phyloP scores from a whole-genome alignment of 2,113 vertebrate genomes.

The Egretta garzetta region DNA sequence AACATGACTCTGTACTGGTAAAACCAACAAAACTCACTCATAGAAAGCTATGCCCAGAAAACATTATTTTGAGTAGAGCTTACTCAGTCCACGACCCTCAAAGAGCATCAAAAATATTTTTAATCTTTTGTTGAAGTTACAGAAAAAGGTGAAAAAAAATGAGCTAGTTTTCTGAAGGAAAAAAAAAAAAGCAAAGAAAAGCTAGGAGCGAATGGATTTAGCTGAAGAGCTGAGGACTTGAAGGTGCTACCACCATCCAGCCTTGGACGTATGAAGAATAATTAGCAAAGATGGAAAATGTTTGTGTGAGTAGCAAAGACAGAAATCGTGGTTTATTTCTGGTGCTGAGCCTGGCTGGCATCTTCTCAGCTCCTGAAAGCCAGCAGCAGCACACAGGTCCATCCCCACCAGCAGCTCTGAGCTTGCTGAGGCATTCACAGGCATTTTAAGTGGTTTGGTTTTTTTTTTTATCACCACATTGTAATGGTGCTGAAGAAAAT shows the following conservation, averaged over 20 bases:
- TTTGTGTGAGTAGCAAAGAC: not conserved
- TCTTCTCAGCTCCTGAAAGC: not conserved
- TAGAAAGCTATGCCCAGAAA: not conserved
- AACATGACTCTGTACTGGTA: not conserved
- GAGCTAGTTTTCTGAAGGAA: not conserved
- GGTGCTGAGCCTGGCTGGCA: not conserved
- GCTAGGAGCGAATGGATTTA: not conserved
- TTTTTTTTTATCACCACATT: not conserved
- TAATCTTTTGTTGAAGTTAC: not conserved
- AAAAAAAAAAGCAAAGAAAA: not conserved
- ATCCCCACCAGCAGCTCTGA: not conserved
- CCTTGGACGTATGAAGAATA: not conserved
- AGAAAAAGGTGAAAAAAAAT: not conserved
- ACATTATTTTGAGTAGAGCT: not conserved
- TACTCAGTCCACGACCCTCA: accelerated
- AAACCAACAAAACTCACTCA: not conserved
- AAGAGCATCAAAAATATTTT: not conserved
- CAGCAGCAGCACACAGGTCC: not conserved
- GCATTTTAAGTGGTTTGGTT: not conserved
- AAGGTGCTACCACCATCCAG: not conserved
- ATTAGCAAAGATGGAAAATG: not conserved
- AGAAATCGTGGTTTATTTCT: not conserved
- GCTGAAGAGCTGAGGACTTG: not conserved
- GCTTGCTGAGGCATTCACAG: not conserved
- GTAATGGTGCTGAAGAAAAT: not conserved